These are phyloP conservation scores for Zosterops lateralis DNA, from an alignment of 2,113 vertebrate genomes.

Conservation along the genomic window DNA sequence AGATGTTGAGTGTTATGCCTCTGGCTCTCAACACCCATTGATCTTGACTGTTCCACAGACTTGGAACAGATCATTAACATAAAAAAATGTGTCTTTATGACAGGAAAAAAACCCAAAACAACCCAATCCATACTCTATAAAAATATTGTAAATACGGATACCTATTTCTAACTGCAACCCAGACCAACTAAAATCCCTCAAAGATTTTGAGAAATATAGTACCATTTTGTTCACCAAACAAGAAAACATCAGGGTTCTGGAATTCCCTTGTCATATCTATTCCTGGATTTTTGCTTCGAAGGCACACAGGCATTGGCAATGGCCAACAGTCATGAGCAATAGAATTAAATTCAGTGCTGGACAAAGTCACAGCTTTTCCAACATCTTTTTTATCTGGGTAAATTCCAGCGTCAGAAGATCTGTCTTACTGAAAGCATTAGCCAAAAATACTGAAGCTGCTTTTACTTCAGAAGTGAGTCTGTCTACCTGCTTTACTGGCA, in stretches of 20 bases:
- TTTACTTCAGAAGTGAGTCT: constrained; percentile 26
- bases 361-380: background rate
- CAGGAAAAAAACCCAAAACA: background rate
- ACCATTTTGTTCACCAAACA: background rate
- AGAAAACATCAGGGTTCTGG: background rate
- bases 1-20: background rate
- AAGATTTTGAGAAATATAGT: background rate
- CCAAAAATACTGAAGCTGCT: background rate
- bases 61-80: background rate
- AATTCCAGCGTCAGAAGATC: background rate
- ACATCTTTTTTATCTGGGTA: background rate
- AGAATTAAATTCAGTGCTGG: background rate
- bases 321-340: background rate
- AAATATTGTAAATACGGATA: background rate
- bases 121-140: fast-evolving
- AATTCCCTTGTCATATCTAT: background rate
- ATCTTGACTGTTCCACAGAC: background rate
- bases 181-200: background rate
- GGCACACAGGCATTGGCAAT: fast-evolving
- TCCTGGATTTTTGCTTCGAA: background rate
- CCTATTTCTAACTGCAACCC: fast-evolving
- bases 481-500: constrained; percentile 50
- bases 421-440: background rate
- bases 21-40: background rate
- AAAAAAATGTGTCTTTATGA: background rate